Evolutionary conservation across 2,113 vertebrate species (phyloP), one percentile per base, ranked within the genome.

Genomic region (Macquaria australasica): DNA sequence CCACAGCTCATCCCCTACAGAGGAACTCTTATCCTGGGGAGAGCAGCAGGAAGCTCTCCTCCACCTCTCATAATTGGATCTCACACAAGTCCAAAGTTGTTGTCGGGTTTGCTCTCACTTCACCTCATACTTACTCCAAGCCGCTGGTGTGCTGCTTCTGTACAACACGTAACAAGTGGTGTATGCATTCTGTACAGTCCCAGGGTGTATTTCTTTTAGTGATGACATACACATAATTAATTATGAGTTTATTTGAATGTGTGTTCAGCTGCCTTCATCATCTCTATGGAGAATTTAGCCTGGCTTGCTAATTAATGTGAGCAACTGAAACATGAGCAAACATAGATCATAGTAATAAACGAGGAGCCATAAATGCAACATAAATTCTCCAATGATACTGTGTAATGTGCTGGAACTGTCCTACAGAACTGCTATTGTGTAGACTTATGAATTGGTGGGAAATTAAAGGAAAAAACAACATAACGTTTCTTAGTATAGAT

Each of bases 21-120:
- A 83, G 88, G 86, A 83, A 82, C 88, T 86, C 71, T 85, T 69
- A 89, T 86, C 85, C 89, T 78, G 85, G 68, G 64, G 37, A 88
- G 83, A 89, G 83, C 79, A 68, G 67, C 72, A 63, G 79, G 76
- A 78, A 84, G 81, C 89, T 85, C 86, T 66, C 86, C n/a, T 90
- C 84, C 43, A 84, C 87, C 82, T 86, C 81, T 74, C 82, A 69
- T 93, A 93, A 92, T 87, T 87, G 88, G 93, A 93, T 94, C 86
- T 81, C 67, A 73, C 34, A 63, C 70, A 72, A 77, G 69, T 83
- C 71, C 69, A 73, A 83, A 88, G 73, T 85, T 66, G 67, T 81
- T 66, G 77, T 71, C 28, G 18, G 58, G 43, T 82, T 79, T 73
- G 77, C 48, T 45, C 84, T 80, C 71, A 55, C 43, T 20, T 87